phyloP scores from a whole-genome alignment of 2,888 invertebrate species.

The Hesperia comma region DNA sequence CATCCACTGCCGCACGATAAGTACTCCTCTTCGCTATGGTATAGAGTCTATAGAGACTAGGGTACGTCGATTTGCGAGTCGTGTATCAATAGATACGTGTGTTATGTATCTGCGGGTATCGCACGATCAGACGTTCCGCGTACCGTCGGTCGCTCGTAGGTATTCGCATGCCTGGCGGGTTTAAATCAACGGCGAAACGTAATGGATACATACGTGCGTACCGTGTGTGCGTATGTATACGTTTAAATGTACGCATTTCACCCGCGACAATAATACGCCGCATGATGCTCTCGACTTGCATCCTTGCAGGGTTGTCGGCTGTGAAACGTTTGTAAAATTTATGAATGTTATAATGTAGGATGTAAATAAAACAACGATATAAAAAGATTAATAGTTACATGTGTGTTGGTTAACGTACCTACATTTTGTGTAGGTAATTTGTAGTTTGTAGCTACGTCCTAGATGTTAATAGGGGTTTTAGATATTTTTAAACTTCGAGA shows the following conservation, averaged over 20 bases:
- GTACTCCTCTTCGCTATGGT: not conserved
- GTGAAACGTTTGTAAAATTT: not conserved
- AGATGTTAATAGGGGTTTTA: too few species aligned
- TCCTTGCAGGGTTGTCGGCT: constrained; percentile 19
- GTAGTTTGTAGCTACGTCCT: too few species aligned
- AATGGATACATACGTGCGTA: constrained; percentile 24
- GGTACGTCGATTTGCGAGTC: not conserved
- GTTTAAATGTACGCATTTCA: constrained; percentile 15
- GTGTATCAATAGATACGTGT: constrained; percentile 1
- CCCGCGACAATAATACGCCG: constrained; percentile 25
- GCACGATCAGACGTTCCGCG: constrained; percentile 26
- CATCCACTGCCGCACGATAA: not conserved
- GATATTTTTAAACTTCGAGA: too few species aligned
- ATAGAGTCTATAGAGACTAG: not conserved
- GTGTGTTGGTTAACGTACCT: too few species aligned
- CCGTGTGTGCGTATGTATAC: not conserved
- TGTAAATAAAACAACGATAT: too few species aligned
- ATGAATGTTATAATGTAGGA: too few species aligned
- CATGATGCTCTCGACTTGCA: constrained; percentile 17
- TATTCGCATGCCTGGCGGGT: constrained; percentile 28
- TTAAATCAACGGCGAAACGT: constrained; percentile 31
- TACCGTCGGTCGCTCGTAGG: constrained; percentile 9
- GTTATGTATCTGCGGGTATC: constrained; percentile 22
- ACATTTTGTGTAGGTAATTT: too few species aligned
- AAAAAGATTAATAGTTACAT: too few species aligned